Conservation (phyloP, 2,888 invertebrate genomes). For the Ophion slaviceki region DNA sequence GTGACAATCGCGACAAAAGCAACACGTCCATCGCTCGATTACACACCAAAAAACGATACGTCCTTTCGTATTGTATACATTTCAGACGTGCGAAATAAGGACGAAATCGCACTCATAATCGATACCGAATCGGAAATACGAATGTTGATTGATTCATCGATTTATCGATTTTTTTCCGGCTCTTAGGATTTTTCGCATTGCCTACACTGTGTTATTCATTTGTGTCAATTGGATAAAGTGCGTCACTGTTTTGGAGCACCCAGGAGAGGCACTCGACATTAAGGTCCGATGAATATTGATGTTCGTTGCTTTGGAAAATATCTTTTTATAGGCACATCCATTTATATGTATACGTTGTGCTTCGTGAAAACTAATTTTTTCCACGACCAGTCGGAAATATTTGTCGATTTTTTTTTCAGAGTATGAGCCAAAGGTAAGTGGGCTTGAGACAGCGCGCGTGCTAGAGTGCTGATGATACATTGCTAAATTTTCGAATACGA, state of each 20-base stretch:
- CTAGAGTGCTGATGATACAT: constrained; percentile 28
- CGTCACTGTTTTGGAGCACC: not conserved
- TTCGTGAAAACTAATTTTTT: constrained; percentile 6
- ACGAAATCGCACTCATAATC: not conserved
- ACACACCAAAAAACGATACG: not conserved
- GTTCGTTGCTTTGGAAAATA: constrained; percentile 1
- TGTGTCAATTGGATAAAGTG: not conserved
- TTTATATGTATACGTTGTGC: constrained; percentile 13
- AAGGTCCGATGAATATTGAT: constrained; percentile 34
- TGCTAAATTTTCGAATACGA: constrained; percentile 34
- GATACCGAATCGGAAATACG: not conserved
- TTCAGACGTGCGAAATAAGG: not conserved
- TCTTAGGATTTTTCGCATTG: not conserved
- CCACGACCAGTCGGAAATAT: constrained; percentile 28
- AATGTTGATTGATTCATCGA: not conserved
- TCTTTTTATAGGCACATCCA: not conserved
- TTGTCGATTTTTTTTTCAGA: constrained; percentile 42
- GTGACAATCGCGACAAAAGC: constrained; percentile 19
- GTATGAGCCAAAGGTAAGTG: constrained; percentile 61
- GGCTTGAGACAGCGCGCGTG: constrained; percentile 23
- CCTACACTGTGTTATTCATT: not conserved
- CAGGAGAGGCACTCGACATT: not conserved
- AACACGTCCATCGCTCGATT: not conserved
- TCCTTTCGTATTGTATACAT: not conserved
- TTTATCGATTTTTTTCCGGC: not conserved